phyloP scores from a whole-genome alignment of 2,797 vertebrate genomes.

The Rhodeus uyekii region DNA sequence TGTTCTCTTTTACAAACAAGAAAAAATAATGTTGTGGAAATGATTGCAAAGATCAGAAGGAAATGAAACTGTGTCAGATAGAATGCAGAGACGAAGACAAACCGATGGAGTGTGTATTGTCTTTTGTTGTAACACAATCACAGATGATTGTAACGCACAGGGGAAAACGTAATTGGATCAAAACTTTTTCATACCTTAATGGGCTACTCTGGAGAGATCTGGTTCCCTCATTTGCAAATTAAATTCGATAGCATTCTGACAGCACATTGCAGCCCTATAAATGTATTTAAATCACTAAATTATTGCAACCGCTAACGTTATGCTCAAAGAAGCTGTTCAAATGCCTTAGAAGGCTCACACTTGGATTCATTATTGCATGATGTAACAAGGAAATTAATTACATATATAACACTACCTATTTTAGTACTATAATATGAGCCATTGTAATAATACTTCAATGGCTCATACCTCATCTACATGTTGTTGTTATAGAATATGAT shows the following conservation, averaged over 20 bases:
- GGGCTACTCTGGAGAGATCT: slow-evolving; percentile 27
- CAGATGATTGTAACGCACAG: slow-evolving; percentile 13
- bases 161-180: slow-evolving; percentile 38
- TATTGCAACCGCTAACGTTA: slow-evolving; percentile 23
- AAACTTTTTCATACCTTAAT: slow-evolving; percentile 45
- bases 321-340: neutral
- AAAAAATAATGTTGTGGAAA: slow-evolving; percentile 72
- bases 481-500: neutral
- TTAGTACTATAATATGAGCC: neutral
- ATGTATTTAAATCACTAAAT: slow-evolving; percentile 18
- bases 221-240: slow-evolving; percentile 34
- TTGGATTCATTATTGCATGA: neutral
- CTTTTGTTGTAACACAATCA: slow-evolving; percentile 33
- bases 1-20: slow-evolving; percentile 82
- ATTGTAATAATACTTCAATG: neutral
- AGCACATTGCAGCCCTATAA: neutral
- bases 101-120: slow-evolving; percentile 6
- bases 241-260: slow-evolving; percentile 16
- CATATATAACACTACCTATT: neutral
- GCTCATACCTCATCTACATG: neutral
- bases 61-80: slow-evolving; percentile 76
- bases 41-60: slow-evolving; percentile 75
- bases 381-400: neutral
- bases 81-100: slow-evolving; percentile 69
- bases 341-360: neutral